Conservation (phyloP, 2,888 invertebrate genomes). For the Tanaodytes sp. region DNA sequence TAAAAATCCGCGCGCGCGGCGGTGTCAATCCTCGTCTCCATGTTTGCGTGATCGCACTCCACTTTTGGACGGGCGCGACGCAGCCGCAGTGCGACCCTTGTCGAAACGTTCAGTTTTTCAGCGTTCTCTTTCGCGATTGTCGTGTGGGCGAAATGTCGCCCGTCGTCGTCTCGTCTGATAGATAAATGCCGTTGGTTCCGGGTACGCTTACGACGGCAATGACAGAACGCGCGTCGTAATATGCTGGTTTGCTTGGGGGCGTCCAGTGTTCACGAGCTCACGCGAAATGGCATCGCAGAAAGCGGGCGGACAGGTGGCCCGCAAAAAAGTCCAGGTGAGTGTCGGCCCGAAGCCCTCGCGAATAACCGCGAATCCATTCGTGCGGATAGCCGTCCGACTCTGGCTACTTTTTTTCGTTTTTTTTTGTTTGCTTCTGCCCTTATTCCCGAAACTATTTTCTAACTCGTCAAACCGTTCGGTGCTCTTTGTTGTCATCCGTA, state of each 20-base stretch:
- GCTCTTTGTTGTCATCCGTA: no score
- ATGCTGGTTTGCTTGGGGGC: not conserved
- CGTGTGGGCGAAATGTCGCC: conserved; percentile 7
- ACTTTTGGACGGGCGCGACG: conserved; percentile 21
- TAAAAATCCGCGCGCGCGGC: not conserved
- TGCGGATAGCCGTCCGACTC: no score
- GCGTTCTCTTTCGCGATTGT: no score
- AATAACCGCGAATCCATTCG: no score
- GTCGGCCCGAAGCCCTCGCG: no score
- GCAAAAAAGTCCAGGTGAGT: conserved; percentile 75
- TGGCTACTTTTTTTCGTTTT: no score
- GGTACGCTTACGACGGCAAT: conserved; percentile 11
- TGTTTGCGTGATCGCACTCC: conserved; percentile 18
- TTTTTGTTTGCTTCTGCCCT: no score
- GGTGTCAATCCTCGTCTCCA: conserved; percentile 13
- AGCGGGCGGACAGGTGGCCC: conserved; percentile 73
- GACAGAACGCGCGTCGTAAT: conserved; percentile 24
- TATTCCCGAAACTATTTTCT: not conserved
- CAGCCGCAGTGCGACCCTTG: conserved; percentile 23
- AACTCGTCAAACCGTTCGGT: no score
- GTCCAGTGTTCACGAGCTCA: not conserved
- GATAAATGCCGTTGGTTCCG: conserved; percentile 18
- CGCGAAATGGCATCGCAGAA: conserved; percentile 73
- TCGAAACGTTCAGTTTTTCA: conserved; percentile 12
- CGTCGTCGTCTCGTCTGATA: conserved; percentile 1